Conservation (phyloP, 2,113 vertebrate species). For the Tautogolabrus adspersus region DNA sequence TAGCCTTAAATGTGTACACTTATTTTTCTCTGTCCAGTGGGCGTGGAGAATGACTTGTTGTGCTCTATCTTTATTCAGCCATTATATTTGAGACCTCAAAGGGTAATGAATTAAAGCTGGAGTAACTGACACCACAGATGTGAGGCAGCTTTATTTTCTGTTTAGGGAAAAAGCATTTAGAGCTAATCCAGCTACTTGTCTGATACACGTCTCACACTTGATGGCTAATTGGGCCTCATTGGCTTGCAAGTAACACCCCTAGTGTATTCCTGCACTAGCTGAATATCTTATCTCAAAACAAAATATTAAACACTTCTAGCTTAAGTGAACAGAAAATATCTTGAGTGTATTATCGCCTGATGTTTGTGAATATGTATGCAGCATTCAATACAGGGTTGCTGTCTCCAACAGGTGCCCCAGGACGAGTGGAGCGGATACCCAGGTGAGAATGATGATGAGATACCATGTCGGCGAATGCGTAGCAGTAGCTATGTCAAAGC, state of each 20-base stretch:
- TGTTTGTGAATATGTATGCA: neutral
- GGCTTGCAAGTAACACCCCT: slow-evolving; percentile 48
- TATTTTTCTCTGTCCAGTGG: too few relatives aligned
- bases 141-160: slow-evolving; percentile 21
- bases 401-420: slow-evolving; percentile 91
- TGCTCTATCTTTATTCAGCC: neutral
- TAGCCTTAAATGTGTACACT: too few relatives aligned
- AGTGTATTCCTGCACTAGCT: slow-evolving; percentile 1
- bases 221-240: slow-evolving; percentile 47
- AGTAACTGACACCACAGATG: slow-evolving; percentile 2
- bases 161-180: neutral
- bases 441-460: slow-evolving; percentile 92
- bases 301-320: neutral
- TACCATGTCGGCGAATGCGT: slow-evolving; percentile 96
- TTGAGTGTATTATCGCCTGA: neutral
- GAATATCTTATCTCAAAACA: slow-evolving; percentile 11
- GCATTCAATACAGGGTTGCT: slow-evolving; percentile 7
- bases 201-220: slow-evolving; percentile 27
- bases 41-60: neutral
- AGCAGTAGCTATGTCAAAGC: slow-evolving; percentile 99
- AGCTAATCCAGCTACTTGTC: slow-evolving; percentile 16
- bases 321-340: neutral
- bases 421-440: slow-evolving; percentile 97
- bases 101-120: slow-evolving; percentile 7
- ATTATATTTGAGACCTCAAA: neutral